Evolutionary conservation across 2,797 vertebrate genomes (phyloP).

Genomic region (Odontamblyopus rebecca): DNA sequence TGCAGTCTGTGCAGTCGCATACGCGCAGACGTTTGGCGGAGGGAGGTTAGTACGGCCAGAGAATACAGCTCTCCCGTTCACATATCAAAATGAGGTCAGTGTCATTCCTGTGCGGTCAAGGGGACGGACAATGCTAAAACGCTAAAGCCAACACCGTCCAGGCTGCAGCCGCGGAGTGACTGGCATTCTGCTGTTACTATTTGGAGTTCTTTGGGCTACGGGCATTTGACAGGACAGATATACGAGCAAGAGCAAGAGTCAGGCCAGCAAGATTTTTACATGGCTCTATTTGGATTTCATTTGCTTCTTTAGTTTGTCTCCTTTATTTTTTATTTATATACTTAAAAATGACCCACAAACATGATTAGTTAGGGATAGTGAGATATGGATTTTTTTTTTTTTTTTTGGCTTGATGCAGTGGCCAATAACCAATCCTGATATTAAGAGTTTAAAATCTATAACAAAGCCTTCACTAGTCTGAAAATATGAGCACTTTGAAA

Average conservation of each 20-base stretch:
- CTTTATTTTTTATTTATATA: background rate
- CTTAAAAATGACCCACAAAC: no score
- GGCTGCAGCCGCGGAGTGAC: background rate
- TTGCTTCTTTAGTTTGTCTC: no score
- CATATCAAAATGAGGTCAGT: background rate
- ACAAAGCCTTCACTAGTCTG: no score
- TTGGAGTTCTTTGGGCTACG: background rate
- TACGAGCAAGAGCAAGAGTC: background rate
- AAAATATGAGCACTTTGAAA: no score
- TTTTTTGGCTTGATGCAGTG: no score
- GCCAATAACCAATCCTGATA: no score
- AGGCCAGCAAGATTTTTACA: no score
- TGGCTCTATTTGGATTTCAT: no score
- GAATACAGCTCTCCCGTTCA: background rate
- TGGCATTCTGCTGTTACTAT: background rate
- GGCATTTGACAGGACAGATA: background rate
- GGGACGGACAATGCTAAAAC: background rate
- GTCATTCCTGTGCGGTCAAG: constrained; percentile 7
- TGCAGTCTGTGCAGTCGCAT: background rate
- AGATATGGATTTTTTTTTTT: no score
- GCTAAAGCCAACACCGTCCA: background rate
- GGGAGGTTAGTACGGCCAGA: background rate
- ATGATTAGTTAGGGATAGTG: no score
- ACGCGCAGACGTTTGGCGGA: background rate
- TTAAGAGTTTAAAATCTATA: no score